These are phyloP conservation scores for Tachypleus tridentatus DNA, from an alignment of 1,140 invertebrate species.

Conservation along the genomic window DNA sequence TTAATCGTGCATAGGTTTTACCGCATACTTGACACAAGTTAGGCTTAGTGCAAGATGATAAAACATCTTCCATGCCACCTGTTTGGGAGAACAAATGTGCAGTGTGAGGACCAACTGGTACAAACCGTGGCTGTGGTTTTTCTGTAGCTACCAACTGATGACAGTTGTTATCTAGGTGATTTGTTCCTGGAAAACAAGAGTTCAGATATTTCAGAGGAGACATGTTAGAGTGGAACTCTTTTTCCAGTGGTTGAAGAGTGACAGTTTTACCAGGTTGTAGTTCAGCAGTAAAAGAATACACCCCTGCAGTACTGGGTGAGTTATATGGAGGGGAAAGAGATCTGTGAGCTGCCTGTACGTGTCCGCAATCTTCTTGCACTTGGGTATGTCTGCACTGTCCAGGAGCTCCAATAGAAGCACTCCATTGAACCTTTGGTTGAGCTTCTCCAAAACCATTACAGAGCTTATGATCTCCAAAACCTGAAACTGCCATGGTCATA, in stretches of 20 bases:
- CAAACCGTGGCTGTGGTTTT: slow-evolving; percentile 43
- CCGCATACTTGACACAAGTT: slow-evolving; percentile 82
- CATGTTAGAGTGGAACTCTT: slow-evolving; percentile 22
- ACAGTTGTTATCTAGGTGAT: slow-evolving; percentile 45
- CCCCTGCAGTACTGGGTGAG: slow-evolving; percentile 42
- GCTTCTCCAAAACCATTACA: slow-evolving; percentile 41
- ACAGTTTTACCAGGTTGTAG: slow-evolving; percentile 41
- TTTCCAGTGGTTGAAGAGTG: slow-evolving; percentile 31
- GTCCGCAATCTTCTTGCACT: background rate
- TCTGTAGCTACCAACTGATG: slow-evolving; percentile 40
- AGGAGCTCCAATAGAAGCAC: slow-evolving; percentile 5
- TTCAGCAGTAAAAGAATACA: slow-evolving; percentile 62
- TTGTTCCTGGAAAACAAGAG: slow-evolving; percentile 16
- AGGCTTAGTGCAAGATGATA: slow-evolving; percentile 14
- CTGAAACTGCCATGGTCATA: slow-evolving; percentile 67
- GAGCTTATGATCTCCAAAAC: slow-evolving; percentile 48
- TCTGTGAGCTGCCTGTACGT: slow-evolving; percentile 17
- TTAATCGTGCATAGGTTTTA: slow-evolving; percentile 89
- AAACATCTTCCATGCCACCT: background rate
- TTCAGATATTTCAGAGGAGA: slow-evolving; percentile 29
- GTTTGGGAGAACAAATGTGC: background rate
- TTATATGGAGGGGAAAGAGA: slow-evolving; percentile 20
- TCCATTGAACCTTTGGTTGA: slow-evolving; percentile 34
- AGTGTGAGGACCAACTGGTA: slow-evolving; percentile 12
- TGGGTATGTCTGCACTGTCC: background rate